Conservation (phyloP, 2,797 vertebrate genomes). For the Babyrousa celebensis region DNA sequence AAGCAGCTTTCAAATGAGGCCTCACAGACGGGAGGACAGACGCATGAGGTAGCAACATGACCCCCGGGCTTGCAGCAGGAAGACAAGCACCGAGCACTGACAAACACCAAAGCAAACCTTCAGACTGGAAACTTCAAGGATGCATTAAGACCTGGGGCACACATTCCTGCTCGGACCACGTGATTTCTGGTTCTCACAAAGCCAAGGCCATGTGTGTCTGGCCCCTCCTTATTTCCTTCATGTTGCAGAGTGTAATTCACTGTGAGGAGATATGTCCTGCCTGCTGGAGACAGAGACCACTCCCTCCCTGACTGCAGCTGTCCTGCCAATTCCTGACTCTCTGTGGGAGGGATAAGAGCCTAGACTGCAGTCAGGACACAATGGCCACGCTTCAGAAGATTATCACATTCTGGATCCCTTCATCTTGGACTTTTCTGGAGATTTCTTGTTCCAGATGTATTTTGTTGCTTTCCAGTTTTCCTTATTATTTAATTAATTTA, state of each 20-base stretch:
- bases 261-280: constrained; percentile 66
- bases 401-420: constrained; percentile 75
- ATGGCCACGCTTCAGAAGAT: background rate
- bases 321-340: constrained; percentile 54
- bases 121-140: background rate
- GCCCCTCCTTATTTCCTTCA: constrained; percentile 66
- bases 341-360: constrained; percentile 62
- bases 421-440: constrained; percentile 75
- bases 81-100: background rate
- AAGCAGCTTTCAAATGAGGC: background rate
- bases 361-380: constrained; percentile 75
- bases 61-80: background rate
- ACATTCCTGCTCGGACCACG: background rate
- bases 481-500: too few relatives aligned
- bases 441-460: constrained; percentile 65
- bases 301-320: background rate
- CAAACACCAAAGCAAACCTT: background rate
- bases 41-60: background rate
- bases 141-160: background rate
- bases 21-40: background rate
- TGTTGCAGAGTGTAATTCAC: constrained; percentile 20
- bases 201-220: background rate
- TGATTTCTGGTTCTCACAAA: constrained; percentile 66
- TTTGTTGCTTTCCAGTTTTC: background rate
- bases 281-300: constrained; percentile 1